Conservation (phyloP, 2,888 invertebrate genomes). For the Biston betularia region DNA sequence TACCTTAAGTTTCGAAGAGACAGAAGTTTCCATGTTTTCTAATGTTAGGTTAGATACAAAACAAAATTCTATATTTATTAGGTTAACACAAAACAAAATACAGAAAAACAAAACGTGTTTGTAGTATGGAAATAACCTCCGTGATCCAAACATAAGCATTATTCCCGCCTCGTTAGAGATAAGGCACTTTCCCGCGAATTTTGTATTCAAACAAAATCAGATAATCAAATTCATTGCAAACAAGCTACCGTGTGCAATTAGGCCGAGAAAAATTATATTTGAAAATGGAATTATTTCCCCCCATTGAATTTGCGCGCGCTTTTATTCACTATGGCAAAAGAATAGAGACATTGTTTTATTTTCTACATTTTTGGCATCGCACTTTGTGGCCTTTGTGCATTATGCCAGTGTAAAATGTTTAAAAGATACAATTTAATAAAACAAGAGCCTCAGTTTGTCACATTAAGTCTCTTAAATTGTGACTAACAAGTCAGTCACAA, state of each 20-base stretch:
- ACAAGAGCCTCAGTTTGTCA: no score
- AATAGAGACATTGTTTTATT: neutral
- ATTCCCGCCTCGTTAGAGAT: constrained; percentile 26
- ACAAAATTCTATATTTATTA: no score
- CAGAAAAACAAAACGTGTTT: constrained; percentile 6
- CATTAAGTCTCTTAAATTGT: no score
- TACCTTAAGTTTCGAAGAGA: no score
- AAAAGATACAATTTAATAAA: no score
- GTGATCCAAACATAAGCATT: constrained; percentile 16
- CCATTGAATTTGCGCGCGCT: neutral
- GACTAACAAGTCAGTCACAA: no score
- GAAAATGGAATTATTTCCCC: constrained; percentile 39
- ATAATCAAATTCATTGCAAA: constrained; percentile 42
- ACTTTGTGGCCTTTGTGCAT: no score
- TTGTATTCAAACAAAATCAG: constrained; percentile 37
- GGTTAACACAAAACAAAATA: neutral
- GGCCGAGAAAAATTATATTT: constrained; percentile 28
- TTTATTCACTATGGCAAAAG: constrained; percentile 1
- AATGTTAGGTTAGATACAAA: neutral
- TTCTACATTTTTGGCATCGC: no score
- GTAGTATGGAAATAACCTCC: constrained; percentile 9
- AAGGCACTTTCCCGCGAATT: constrained; percentile 29
- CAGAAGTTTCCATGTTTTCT: neutral
- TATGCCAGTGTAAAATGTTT: no score
- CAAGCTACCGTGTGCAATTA: constrained; percentile 35